These are phyloP conservation scores for Branchipolynoe longqiensis DNA, from an alignment of 2,888 invertebrate species.

Conservation along the genomic window DNA sequence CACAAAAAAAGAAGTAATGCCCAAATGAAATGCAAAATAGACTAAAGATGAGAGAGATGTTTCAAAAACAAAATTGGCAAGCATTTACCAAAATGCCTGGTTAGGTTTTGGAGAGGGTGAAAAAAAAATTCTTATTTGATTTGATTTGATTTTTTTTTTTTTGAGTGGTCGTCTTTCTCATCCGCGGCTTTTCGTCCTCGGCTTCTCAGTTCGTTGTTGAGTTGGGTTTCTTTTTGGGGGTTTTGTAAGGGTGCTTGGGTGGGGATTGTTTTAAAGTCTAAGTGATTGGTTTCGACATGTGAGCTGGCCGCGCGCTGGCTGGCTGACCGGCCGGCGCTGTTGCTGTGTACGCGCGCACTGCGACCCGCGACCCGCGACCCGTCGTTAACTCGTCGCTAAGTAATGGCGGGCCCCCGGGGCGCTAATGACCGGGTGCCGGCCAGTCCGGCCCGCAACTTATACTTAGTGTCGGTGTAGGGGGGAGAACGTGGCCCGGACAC, in stretches of 20 bases:
- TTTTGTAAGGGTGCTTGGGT: too few relatives aligned
- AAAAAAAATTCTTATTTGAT: too few relatives aligned
- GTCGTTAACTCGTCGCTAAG: slow-evolving; percentile 37
- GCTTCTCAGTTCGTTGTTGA: not conserved
- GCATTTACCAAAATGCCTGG: too few relatives aligned
- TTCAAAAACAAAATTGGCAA: too few relatives aligned
- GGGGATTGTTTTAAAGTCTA: slow-evolving; percentile 33
- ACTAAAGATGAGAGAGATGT: too few relatives aligned
- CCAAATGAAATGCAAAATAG: too few relatives aligned
- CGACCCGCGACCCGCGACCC: not conserved
- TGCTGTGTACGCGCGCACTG: not conserved
- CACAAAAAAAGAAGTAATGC: too few relatives aligned
- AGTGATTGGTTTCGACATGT: slow-evolving; percentile 35
- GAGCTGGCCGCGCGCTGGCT: too few relatives aligned
- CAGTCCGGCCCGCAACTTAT: not conserved
- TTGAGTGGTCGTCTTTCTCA: not conserved
- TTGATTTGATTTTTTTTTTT: too few relatives aligned
- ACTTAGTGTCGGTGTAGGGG: not conserved
- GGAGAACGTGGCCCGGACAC: not conserved
- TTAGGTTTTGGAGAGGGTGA: too few relatives aligned
- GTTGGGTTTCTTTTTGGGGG: too few relatives aligned
- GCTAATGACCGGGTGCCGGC: not conserved
- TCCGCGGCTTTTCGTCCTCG: not conserved
- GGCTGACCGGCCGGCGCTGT: not conserved
- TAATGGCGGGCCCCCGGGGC: not conserved